Percentiles rank a stretch among this genome's conserved stretches.
Conservation (phyloP, 1,140 invertebrate species). For the Cotesia vestalis region DNA sequence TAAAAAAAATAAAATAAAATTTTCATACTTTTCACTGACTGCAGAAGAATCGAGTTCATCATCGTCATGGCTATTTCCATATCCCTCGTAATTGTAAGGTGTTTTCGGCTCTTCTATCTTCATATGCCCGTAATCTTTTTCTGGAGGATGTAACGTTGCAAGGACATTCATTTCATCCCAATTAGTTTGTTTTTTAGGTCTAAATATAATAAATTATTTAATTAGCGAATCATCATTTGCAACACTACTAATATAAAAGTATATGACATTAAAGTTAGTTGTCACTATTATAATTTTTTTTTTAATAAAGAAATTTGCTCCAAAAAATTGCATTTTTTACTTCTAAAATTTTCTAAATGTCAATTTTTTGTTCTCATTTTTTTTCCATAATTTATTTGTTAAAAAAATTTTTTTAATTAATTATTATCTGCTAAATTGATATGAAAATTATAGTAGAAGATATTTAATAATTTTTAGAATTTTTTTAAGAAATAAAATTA, state of each 20-base stretch:
- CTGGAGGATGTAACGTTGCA: conserved; percentile 95
- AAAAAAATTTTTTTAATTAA: too few relatives aligned
- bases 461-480: too few relatives aligned
- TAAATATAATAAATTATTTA: conserved; percentile 49
- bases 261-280: too few relatives aligned
- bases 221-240: not conserved
- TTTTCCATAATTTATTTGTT: too few relatives aligned
- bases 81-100: conserved; percentile 83
- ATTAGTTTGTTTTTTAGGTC: conserved; percentile 83
- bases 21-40: conserved; percentile 76
- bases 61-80: conserved; percentile 75
- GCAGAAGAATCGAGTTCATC: conserved; percentile 81
- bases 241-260: not conserved
- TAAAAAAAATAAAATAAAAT: conserved; percentile 8
- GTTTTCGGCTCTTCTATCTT: conserved; percentile 99
- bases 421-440: too few relatives aligned
- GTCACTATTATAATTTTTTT: too few relatives aligned
- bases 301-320: too few relatives aligned
- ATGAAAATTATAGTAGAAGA: too few relatives aligned
- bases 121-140: conserved; percentile 99
- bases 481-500: too few relatives aligned
- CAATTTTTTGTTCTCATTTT: too few relatives aligned
- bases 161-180: conserved; percentile 99
- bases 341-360: too few relatives aligned
- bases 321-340: too few relatives aligned